A percentile compares a stretch with the other conserved stretches of the same genome.
phyloP scores from a whole-genome alignment of 92 coral and sea anemone species.

The Zoanthus sociatus region DNA sequence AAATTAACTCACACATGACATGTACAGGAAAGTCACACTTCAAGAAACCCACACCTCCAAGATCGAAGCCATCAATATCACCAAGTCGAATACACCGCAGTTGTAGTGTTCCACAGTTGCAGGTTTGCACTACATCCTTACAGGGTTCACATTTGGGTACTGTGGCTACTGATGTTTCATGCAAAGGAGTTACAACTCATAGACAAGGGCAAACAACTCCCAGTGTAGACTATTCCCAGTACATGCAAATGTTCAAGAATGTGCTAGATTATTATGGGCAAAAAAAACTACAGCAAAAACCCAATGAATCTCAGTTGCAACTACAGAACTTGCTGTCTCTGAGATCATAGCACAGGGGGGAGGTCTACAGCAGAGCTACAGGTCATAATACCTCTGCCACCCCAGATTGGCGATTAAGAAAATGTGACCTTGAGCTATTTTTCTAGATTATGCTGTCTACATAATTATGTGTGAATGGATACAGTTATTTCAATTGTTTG shows the following conservation, averaged over 20 bases:
- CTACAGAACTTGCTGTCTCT: conserved; percentile 29
- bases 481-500: too few relatives aligned
- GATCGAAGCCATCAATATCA: conserved; percentile 1
- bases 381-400: too few relatives aligned
- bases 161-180: neutral
- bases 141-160: neutral
- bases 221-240: conserved; percentile 75
- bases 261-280: conserved; percentile 89
- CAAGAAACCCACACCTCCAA: neutral
- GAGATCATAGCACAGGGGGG: conserved; percentile 18
- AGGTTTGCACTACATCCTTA: neutral
- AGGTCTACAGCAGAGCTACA: neutral
- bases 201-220: neutral
- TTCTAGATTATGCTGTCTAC: too few relatives aligned
- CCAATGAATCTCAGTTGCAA: conserved; percentile 42
- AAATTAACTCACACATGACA: neutral
- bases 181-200: neutral
- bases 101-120: conserved; percentile 30
- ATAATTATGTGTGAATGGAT: too few relatives aligned
- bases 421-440: too few relatives aligned
- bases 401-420: too few relatives aligned
- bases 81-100: neutral
- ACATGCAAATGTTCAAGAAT: conserved; percentile 90
- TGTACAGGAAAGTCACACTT: conserved; percentile 6
- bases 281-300: conserved; percentile 72